Conservation (phyloP, 2,113 vertebrate genomes). For the Stegostoma tigrinum region DNA sequence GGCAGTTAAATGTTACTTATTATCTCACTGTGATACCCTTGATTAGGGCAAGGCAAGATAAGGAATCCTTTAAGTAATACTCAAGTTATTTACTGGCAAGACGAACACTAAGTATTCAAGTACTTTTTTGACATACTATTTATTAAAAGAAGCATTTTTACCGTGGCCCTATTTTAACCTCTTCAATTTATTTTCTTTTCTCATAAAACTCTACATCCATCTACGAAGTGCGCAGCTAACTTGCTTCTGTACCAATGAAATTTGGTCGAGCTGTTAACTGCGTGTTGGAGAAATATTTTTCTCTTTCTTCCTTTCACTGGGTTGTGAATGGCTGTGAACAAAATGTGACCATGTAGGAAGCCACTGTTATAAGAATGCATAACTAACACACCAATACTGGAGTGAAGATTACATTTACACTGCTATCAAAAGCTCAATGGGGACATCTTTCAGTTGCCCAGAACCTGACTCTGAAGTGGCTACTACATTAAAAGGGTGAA, state of each 20-base stretch:
- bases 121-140: neutral
- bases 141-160: neutral
- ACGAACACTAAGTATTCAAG: too few relatives aligned
- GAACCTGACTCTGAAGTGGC: neutral
- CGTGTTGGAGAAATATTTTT: neutral
- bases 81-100: too few relatives aligned
- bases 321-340: neutral
- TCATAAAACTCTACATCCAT: neutral
- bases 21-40: too few relatives aligned
- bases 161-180: neutral
- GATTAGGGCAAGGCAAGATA: too few relatives aligned
- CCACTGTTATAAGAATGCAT: neutral
- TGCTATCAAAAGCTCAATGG: neutral
- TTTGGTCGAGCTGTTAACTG: neutral
- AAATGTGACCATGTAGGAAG: neutral
- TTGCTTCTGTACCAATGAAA: neutral
- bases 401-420: neutral
- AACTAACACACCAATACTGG: neutral
- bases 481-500: neutral
- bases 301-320: neutral
- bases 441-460: neutral
- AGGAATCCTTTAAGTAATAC: too few relatives aligned
- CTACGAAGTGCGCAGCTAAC: neutral
- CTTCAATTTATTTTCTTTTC: neutral
- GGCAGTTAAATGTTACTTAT: too few relatives aligned